Percentiles rank a stretch among this genome's conserved stretches.
Evolutionary conservation across 2,113 vertebrate species (phyloP).

Genomic region (Zeus faber): DNA sequence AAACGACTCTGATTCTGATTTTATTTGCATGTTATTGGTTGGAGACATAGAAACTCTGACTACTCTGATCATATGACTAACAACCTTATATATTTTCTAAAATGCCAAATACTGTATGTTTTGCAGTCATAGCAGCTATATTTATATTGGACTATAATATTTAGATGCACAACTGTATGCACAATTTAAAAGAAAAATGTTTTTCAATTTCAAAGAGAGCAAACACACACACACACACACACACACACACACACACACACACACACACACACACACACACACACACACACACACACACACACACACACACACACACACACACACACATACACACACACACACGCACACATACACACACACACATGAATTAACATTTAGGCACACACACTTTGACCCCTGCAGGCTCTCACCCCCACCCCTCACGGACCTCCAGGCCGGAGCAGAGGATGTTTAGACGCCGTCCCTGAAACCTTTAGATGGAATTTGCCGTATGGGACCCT

Average conservation of each 20-base stretch:
- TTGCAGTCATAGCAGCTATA: background rate
- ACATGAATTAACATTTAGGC: too few species aligned
- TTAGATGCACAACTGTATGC: too few species aligned
- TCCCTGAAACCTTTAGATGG: slow-evolving; percentile 30
- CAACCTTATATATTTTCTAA: too few species aligned
- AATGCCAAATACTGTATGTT: too few species aligned
- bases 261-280: slow-evolving; percentile 11
- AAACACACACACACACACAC: background rate
- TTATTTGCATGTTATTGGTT: background rate
- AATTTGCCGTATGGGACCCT: slow-evolving; percentile 24
- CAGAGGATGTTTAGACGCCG: slow-evolving; percentile 63
- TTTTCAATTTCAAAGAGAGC: too few species aligned
- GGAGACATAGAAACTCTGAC: too few species aligned
- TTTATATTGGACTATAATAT: slow-evolving; percentile 8
- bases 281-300: slow-evolving; percentile 4
- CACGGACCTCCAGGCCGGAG: slow-evolving; percentile 31
- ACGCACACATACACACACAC: background rate
- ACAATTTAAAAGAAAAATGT: too few species aligned
- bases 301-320: slow-evolving; percentile 6
- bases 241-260: slow-evolving; percentile 21
- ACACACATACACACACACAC: background rate
- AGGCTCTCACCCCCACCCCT: background rate
- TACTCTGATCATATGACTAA: too few species aligned
- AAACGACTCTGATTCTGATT: too few species aligned
- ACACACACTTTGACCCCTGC: background rate